Conservation (phyloP, 2,888 invertebrate species). For the Erannis defoliaria region DNA sequence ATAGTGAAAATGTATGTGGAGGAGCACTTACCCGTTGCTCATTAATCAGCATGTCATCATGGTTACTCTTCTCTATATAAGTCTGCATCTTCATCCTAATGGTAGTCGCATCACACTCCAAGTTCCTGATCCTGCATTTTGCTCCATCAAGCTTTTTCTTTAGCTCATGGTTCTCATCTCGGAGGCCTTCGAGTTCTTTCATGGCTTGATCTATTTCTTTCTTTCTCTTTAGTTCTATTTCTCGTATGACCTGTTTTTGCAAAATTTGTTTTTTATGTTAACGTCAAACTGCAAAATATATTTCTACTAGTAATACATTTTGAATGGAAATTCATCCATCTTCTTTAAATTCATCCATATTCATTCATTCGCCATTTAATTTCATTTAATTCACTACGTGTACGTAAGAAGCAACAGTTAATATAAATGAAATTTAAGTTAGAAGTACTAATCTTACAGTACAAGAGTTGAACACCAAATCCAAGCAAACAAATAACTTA, state of each 20-base stretch:
- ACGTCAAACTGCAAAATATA: background rate
- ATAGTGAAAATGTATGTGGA: background rate
- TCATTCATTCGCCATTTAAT: constrained; percentile 5
- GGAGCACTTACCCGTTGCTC: constrained; percentile 84
- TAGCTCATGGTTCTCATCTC: constrained; percentile 85
- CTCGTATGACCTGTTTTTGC: constrained; percentile 72
- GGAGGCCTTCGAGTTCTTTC: constrained; percentile 86
- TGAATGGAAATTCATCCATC: background rate
- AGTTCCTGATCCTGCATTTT: constrained; percentile 89
- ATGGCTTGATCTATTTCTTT: constrained; percentile 87
- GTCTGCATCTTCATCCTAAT: constrained; percentile 87
- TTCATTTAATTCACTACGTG: no score
- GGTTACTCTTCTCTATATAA: constrained; percentile 87
- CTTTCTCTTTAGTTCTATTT: constrained; percentile 84
- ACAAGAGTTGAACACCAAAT: constrained; percentile 13
- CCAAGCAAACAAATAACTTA: constrained; percentile 20
- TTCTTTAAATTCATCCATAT: constrained; percentile 3
- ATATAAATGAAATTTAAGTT: no score
- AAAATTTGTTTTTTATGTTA: constrained; percentile 11
- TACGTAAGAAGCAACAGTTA: no score
- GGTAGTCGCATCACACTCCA: constrained; percentile 88
- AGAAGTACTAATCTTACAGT: constrained; percentile 2
- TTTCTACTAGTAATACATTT: no score
- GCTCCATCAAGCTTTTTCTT: constrained; percentile 89
- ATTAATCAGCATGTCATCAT: constrained; percentile 88